Base-by-base conservation (phyloP, 2,888 invertebrate genomes). In the Erynnis tages region DNA sequence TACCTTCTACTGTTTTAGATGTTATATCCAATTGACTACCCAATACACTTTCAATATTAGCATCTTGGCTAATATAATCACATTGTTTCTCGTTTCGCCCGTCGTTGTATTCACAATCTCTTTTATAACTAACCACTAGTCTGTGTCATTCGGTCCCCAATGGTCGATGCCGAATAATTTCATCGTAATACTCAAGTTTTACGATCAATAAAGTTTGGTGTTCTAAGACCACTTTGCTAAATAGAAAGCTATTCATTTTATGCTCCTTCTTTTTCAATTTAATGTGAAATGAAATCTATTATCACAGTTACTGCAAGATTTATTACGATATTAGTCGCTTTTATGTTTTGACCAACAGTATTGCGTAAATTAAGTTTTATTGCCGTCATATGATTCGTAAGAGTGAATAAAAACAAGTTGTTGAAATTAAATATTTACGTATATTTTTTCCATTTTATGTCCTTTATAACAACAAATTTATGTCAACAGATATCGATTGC, bases 381-480 rank as follows among this genome's bases (percentile, higher is more conserved):
- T 32, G 8, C 32, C 14, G 7, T n/a, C 0, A 4, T 8, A n/a
- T 37, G 6, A 19, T 10, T 37, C 7, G 45, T 23, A 16, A 40
- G 13, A 30, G 40, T 65, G 66, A 70, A 65, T 25, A 64, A 67
- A 82, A 71, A 72, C 73, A 73, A 66, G 72, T 56, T 54, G 57
- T 73, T 35, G 63, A 84, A 88, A 86, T 86, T 86, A 86, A 87
- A 88, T 87, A 84, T 85, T 86, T 88, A 88, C 85, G 87, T 88
- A 88, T 85, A 84, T 87, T 87, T 86, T 79, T 81, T 79, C 74
- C 73, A 59, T 76, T 80, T 83, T 82, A 84, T 82, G 80, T 71
- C 71, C 76, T 76, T 82, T 76, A 76, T 82, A 87, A 87, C 79
- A 87, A 85, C 78, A 82, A 79, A 73, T 81, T 68, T 76, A 68